Conservation (phyloP, 2,113 vertebrate genomes). For the Pollimyrus isidori region DNA sequence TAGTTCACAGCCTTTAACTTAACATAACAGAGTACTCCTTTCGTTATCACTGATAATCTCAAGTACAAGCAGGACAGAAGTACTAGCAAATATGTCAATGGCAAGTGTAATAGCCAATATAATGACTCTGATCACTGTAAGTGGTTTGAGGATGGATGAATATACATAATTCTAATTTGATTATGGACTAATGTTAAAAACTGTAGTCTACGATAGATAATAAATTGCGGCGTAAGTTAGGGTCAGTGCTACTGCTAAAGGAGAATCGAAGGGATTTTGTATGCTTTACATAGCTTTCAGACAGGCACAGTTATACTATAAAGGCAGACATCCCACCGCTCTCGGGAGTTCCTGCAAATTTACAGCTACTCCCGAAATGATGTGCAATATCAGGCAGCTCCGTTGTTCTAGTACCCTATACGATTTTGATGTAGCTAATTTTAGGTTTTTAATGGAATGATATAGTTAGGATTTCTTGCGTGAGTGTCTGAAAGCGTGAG, state of each 20-base stretch:
- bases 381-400: not conserved
- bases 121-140: not conserved
- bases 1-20: not conserved
- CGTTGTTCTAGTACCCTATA: not conserved
- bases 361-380: not conserved
- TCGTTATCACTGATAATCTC: not conserved
- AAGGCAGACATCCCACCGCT: not conserved
- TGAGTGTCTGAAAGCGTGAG: no score
- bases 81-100: not conserved
- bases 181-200: not conserved
- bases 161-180: not conserved
- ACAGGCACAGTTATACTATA: not conserved
- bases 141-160: not conserved
- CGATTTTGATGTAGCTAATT: no score
- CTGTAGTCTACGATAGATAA: not conserved
- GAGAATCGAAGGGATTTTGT: not conserved
- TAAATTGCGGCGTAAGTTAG: not conserved
- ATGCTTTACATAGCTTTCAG: not conserved
- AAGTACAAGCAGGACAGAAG: not conserved
- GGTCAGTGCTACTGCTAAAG: not conserved
- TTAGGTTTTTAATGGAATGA: no score
- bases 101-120: not conserved
- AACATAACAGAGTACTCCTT: not conserved
- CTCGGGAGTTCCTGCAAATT: not conserved
- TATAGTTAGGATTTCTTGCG: no score